Evolutionary conservation across 2,888 invertebrate genomes (phyloP).

Genomic region (Spicauda simplicius): DNA sequence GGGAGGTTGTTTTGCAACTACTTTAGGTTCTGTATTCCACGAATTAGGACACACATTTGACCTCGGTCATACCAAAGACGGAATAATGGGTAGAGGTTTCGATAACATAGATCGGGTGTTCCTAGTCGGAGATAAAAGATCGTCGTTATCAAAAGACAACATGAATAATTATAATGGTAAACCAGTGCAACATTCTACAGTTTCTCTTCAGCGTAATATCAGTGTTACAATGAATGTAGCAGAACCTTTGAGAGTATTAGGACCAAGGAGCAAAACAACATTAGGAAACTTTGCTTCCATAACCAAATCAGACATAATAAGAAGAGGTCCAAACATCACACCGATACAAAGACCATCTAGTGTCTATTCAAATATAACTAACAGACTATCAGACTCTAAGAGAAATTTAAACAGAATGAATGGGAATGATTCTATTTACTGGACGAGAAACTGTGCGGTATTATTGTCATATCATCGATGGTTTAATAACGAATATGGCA

Average conservation of each 20-base stretch:
- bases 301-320: constrained; percentile 74
- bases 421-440: constrained; percentile 84
- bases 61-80: constrained; percentile 94
- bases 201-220: constrained; percentile 85
- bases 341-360: constrained; percentile 82
- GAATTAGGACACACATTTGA: constrained; percentile 98
- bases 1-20: constrained; percentile 95
- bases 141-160: constrained; percentile 73
- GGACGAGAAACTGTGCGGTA: constrained; percentile 87
- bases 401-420: constrained; percentile 70
- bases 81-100: constrained; percentile 97
- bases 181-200: constrained; percentile 86
- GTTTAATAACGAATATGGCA: constrained; percentile 81
- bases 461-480: constrained; percentile 87
- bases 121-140: constrained; percentile 84
- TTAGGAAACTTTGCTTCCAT: constrained; percentile 80
- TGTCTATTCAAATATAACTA: constrained; percentile 78
- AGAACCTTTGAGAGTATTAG: constrained; percentile 77
- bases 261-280: constrained; percentile 81
- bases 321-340: constrained; percentile 79
- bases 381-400: constrained; percentile 75
- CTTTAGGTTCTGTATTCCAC: constrained; percentile 95
- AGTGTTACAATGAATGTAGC: constrained; percentile 87
- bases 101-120: constrained; percentile 93
- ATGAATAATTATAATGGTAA: constrained; percentile 85